Evolutionary conservation across 92 coral and sea anemone genomes (phyloP), one percentile per base, ranked within the genome.

Genomic region (Actinernus sp.): DNA sequence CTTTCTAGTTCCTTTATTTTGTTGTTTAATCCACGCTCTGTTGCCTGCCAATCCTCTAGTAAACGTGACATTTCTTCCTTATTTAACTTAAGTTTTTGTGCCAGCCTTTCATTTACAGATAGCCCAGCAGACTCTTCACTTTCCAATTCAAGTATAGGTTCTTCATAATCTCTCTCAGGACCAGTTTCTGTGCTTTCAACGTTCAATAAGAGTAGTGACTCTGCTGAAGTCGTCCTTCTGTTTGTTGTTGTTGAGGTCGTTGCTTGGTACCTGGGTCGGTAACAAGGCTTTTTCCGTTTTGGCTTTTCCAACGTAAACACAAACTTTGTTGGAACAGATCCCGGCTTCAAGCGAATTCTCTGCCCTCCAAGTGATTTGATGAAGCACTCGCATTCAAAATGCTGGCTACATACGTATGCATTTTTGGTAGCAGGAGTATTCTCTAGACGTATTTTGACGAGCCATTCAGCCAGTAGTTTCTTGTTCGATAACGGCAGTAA

Each of bases 1-100:
- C 47, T 68, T 56, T 67, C 84, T 34, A 76, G 76, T 59, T 41
- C 76, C 54, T 53, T 36, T 65, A 65, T 65, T 76, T 36, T 36
- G 11, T 29, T 37, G 20, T 74, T 65, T 17, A 37, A 27, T 64
- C 29, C 47, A 21, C 26, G 20, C 50, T 74, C 74, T 45, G 14
- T 63, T 26, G 41, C 17, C 49, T 63, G 41, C 44, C 43, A 49
- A 37, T 63, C 31, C 39, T 74, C 55, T 34, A 18, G 64, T 49
- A 74, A 50, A 33, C 63, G 31, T 51, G 64, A 34, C 25, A 63
- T 37, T 67, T 28, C 54, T 7, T 77, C 84, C 5, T 59, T 37
- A 47, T 58, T 58, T 48, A 60, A 40, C 72, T 60, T 56, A 45
- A 67, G 63, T 37, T 67, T 37, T 32, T 44, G 61, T 65, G 30